Evolutionary conservation across 1,140 invertebrate species (phyloP).

Genomic region (Teleopsis dalmanni): DNA sequence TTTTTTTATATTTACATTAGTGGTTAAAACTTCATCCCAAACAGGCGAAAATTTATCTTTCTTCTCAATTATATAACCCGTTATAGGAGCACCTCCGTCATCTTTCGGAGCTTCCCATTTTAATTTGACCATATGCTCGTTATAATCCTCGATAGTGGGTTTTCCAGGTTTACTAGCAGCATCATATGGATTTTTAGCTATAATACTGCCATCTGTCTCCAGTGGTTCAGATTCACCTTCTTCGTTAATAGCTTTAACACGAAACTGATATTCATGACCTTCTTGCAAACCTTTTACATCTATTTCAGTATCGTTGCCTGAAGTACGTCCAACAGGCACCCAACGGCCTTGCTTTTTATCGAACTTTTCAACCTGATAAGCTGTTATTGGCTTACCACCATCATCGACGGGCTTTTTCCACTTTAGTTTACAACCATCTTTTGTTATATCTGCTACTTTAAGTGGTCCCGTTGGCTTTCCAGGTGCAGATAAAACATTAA

Average conservation of each 20-base stretch:
- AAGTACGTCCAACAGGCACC: constrained; percentile 80
- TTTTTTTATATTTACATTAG: constrained; percentile 50
- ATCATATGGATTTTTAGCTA: constrained; percentile 52
- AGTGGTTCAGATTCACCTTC: constrained; percentile 96
- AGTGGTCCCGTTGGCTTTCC: constrained; percentile 83
- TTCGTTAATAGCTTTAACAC: constrained; percentile 95
- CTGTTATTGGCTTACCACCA: constrained; percentile 90
- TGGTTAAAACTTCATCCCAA: constrained; percentile 84
- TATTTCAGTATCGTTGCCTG: constrained; percentile 69
- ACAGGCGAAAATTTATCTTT: constrained; percentile 82
- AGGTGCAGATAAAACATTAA: constrained; percentile 80
- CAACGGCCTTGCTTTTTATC: constrained; percentile 89
- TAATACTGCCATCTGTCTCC: constrained; percentile 70
- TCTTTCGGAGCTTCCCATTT: constrained; percentile 87
- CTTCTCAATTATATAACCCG: constrained; percentile 93
- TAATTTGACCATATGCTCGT: constrained; percentile 84
- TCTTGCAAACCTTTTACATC: constrained; percentile 87
- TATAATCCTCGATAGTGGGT: constrained; percentile 87
- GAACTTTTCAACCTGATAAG: constrained; percentile 94
- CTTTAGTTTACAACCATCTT: constrained; percentile 75
- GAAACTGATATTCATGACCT: constrained; percentile 92
- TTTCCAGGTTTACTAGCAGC: constrained; percentile 79
- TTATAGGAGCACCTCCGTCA: constrained; percentile 90
- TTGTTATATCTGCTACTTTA: constrained; percentile 88
- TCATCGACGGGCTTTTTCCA: constrained; percentile 98